Base-by-base conservation (phyloP, 2,888 invertebrate species). In the Drosophila austrosaltans region DNA sequence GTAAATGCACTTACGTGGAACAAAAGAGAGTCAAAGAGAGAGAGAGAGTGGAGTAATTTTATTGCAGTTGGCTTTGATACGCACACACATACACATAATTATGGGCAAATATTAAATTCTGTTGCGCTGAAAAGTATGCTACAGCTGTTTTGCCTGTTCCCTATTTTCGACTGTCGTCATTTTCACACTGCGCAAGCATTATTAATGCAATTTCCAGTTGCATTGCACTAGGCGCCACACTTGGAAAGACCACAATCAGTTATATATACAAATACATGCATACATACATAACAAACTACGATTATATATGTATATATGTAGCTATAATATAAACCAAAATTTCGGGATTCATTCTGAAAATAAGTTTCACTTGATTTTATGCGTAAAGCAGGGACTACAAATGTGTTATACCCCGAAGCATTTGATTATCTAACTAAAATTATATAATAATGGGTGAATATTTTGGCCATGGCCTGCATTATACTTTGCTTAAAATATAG, bases 101-200 rank as follows among this genome's bases (percentile, higher is more conserved):
- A 82, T 81, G 75, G 75, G 72, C 88, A 86, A 83, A 86, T 83
- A 82, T 88, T 81, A 77, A 82, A 78, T 88, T 75, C 77, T 48
- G 63, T 62, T 62, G 54, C 74, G 53, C 81, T 81, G 62, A 86
- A 83, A 83, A 83, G 86, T 82, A 73, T 75, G 76, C 82, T 69
- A 63, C 6, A 56, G 53, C 59, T 40, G 36, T 64, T 42, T 16
- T 44, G 25, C 48, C 48, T 67, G 63, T 67, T 25, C 4, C 48
- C 48, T 10, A 25, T 22, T 25, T 48, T 48, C 16, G 22, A 48
- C 48, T 68, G 44, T 62, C 58, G 53, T 64, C 42, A 70, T 68
- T 67, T 72, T 62, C 66, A 65, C 66, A 32, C 69, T 64, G 67
- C 66, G 16, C 16, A 16, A 66, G 59, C 57, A 83, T 80, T 88